Evolutionary conservation across 2,888 invertebrate genomes (phyloP).

Genomic region (Adelognathus sp.): DNA sequence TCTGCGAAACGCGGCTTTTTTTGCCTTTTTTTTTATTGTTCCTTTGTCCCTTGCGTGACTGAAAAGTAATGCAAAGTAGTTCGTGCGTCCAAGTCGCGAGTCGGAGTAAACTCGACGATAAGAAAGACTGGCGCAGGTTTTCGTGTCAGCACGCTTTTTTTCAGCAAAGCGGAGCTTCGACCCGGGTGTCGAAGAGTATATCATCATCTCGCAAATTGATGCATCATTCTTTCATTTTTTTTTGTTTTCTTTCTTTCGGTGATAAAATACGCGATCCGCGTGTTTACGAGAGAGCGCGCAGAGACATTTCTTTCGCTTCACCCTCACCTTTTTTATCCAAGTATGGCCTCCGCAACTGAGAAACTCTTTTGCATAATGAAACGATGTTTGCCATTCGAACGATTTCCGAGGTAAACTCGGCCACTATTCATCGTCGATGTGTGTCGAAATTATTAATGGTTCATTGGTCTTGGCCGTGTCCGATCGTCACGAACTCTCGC

Average conservation of each 20-base stretch:
- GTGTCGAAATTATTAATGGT: conserved; percentile 48
- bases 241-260: too few species aligned
- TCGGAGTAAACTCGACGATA: conserved; percentile 43
- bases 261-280: conserved; percentile 17
- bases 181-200: conserved; percentile 18
- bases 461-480: conserved; percentile 49
- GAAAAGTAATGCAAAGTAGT: background rate
- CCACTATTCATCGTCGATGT: conserved; percentile 17
- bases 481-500: conserved; percentile 29
- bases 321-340: conserved; percentile 36
- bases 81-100: conserved; percentile 41
- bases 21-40: background rate
- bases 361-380: background rate
- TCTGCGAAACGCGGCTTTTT: background rate
- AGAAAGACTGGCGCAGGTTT: conserved; percentile 8
- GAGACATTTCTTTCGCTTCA: background rate
- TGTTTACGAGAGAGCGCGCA: background rate
- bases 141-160: conserved; percentile 34
- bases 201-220: conserved; percentile 24
- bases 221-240: too few species aligned
- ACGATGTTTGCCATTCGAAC: conserved; percentile 12
- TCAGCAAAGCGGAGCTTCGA: background rate
- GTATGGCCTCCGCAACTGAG: background rate
- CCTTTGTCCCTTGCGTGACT: conserved; percentile 40
- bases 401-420: background rate